These are phyloP conservation scores for Trematomus bernacchii DNA, from an alignment of 2,797 vertebrate genomes.

Conservation along the genomic window DNA sequence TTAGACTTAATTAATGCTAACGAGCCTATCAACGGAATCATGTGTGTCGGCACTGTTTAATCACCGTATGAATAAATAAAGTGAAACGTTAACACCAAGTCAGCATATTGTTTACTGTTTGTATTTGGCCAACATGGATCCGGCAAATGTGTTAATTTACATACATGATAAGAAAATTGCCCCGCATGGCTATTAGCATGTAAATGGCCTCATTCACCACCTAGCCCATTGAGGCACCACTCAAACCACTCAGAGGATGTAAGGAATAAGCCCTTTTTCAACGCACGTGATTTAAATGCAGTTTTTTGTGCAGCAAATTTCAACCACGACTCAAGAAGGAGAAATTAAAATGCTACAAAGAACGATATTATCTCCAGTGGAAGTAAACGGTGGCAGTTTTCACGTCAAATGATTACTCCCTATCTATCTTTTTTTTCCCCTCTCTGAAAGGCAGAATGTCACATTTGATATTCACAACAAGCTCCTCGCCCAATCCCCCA, in stretches of 20 bases:
- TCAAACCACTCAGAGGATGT: slow-evolving; percentile 55
- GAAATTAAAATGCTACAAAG: slow-evolving; percentile 18
- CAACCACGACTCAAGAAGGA: slow-evolving; percentile 18
- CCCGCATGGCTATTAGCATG: slow-evolving; percentile 73
- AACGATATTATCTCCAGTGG: slow-evolving; percentile 4
- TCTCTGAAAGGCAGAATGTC: slow-evolving; percentile 72
- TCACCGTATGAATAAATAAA: slow-evolving; percentile 77
- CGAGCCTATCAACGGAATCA: slow-evolving; percentile 71
- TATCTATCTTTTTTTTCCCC: slow-evolving; percentile 21
- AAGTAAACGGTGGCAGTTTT: slow-evolving; percentile 38
- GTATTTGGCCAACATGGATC: slow-evolving; percentile 70
- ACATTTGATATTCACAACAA: slow-evolving; percentile 79
- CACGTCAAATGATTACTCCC: slow-evolving; percentile 51
- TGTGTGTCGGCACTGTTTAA: slow-evolving; percentile 80
- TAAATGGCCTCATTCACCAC: slow-evolving; percentile 74
- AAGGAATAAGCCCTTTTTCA: slow-evolving; percentile 32
- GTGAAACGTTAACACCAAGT: slow-evolving; percentile 69
- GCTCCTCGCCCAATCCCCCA: slow-evolving; percentile 68
- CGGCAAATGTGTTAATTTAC: slow-evolving; percentile 73
- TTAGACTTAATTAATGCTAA: slow-evolving; percentile 80
- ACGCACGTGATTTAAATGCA: slow-evolving; percentile 43
- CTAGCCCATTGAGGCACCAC: slow-evolving; percentile 53
- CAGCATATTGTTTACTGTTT: slow-evolving; percentile 75
- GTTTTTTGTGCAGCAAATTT: slow-evolving; percentile 33
- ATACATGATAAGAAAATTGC: slow-evolving; percentile 79